These are phyloP conservation scores for Desmophyllum pertusum DNA, from an alignment of 92 coral and sea anemone species.

Conservation along the genomic window DNA sequence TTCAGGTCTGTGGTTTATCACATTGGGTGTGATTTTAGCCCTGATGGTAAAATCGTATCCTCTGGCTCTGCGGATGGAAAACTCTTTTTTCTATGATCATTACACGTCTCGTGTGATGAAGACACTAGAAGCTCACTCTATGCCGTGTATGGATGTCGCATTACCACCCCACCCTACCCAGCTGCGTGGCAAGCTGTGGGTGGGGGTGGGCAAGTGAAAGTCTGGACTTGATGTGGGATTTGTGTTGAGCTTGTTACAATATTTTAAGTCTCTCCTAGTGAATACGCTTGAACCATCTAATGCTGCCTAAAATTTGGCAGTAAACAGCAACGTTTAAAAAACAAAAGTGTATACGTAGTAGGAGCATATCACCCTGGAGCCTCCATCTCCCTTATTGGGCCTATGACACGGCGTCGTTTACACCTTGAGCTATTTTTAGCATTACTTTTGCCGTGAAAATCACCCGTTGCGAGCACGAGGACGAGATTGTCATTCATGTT, in stretches of 20 bases:
- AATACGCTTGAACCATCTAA: too few species aligned
- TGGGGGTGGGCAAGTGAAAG: slow-evolving; percentile 74
- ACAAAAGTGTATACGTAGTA: too few species aligned
- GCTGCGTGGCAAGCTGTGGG: slow-evolving; percentile 86
- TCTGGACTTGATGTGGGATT: too few species aligned
- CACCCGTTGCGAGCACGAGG: too few species aligned
- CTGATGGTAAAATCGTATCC: slow-evolving; percentile 79
- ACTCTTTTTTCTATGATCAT: slow-evolving; percentile 76
- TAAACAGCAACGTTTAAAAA: too few species aligned
- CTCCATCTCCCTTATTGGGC: too few species aligned
- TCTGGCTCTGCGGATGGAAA: slow-evolving; percentile 95
- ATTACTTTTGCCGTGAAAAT: too few species aligned
- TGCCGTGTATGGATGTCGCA: slow-evolving; percentile 87
- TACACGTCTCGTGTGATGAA: slow-evolving; percentile 72
- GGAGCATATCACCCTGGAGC: too few species aligned
- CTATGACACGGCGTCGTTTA: too few species aligned
- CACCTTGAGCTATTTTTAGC: too few species aligned
- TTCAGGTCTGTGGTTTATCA: slow-evolving; percentile 90
- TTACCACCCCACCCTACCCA: slow-evolving; percentile 73
- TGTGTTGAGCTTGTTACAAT: not conserved
- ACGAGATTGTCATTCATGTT: too few species aligned
- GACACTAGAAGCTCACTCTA: slow-evolving; percentile 64
- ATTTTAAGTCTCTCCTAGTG: not conserved
- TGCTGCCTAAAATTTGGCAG: too few species aligned
- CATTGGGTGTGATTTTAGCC: slow-evolving; percentile 88